Conservation (phyloP, 2,797 vertebrate genomes). For the Brotogeris chrysoptera region DNA sequence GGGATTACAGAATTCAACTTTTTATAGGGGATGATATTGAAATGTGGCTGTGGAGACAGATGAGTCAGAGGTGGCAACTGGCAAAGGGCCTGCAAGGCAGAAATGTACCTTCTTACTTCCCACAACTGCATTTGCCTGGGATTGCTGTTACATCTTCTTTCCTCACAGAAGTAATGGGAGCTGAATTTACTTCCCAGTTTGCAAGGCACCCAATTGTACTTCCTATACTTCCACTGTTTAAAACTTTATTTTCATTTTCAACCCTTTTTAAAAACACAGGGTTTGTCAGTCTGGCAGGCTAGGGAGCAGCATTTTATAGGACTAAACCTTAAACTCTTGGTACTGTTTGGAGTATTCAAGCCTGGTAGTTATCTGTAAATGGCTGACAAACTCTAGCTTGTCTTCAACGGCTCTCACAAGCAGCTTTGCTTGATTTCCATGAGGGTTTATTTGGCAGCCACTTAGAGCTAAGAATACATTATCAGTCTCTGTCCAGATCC, state of each 20-base stretch:
- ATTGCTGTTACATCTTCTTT: neutral
- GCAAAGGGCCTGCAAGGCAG: neutral
- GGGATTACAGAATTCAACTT: neutral
- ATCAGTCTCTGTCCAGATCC: neutral
- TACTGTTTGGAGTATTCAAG: neutral
- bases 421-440: slow-evolving; percentile 15
- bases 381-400: slow-evolving; percentile 9
- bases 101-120: neutral
- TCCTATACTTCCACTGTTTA: neutral
- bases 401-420: slow-evolving; percentile 7
- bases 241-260: neutral
- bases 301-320: neutral
- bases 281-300: neutral
- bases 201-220: neutral
- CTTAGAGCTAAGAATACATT: slow-evolving; percentile 12
- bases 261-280: neutral
- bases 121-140: neutral
- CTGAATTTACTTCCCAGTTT: neutral
- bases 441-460: neutral
- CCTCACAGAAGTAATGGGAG: neutral
- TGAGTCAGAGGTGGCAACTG: neutral
- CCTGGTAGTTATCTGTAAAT: neutral
- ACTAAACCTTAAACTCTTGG: neutral
- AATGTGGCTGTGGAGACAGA: neutral
- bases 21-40: neutral